A percentile compares a stretch with the other conserved stretches of the same genome.
Evolutionary conservation across 2,797 vertebrate species (phyloP).

Genomic region (Todus mexicanus): DNA sequence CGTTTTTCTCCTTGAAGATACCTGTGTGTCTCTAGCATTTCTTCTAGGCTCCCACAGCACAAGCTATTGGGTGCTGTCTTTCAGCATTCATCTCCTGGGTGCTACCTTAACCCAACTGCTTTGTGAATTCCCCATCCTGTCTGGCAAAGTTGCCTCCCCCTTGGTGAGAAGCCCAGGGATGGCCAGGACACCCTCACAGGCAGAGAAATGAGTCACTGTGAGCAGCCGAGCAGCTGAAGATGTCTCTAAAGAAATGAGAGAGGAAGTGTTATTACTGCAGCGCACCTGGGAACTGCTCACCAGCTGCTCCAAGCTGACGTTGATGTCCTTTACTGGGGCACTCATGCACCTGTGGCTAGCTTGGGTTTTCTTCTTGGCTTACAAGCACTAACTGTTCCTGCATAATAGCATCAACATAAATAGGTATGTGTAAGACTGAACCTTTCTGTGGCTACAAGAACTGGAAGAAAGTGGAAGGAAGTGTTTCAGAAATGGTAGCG

Average conservation of each 20-base stretch:
- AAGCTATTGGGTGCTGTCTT: not conserved
- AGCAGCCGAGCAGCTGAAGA: not conserved
- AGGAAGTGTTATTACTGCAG: not conserved
- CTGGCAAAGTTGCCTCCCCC: not conserved
- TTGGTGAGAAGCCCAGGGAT: not conserved
- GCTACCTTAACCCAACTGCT: not conserved
- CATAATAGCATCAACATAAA: not conserved
- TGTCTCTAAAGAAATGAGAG: not conserved
- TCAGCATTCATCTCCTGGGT: not conserved
- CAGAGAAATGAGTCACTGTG: not conserved
- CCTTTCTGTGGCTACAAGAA: not conserved
- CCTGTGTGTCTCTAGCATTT: not conserved
- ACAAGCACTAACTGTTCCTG: not conserved
- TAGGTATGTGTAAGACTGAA: accelerated
- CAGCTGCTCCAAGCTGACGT: not conserved
- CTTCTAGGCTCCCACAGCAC: not conserved
- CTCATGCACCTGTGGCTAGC: not conserved
- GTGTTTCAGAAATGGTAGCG: not conserved
- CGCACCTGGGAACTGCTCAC: not conserved
- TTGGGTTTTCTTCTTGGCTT: not conserved
- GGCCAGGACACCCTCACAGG: not conserved
- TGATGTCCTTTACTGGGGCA: not conserved
- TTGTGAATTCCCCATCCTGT: not conserved
- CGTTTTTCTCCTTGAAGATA: not conserved
- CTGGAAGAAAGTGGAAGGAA: not conserved